These are phyloP conservation scores for Eurypyga helias DNA, from an alignment of 2,113 vertebrate species.

Conservation along the genomic window DNA sequence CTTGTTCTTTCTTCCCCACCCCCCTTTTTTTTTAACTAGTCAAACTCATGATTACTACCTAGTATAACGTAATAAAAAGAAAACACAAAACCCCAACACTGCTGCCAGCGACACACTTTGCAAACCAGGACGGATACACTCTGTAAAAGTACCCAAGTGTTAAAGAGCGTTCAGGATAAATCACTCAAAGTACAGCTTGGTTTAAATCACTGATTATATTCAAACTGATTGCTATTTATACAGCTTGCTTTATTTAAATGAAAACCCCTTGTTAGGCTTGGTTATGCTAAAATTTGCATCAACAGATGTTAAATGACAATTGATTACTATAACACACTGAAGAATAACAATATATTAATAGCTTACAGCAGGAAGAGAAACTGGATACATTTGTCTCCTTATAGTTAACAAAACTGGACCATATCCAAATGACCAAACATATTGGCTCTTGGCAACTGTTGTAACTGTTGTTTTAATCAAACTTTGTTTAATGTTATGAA, in stretches of 20 bases:
- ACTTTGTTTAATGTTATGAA: not conserved
- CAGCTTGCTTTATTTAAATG: not conserved
- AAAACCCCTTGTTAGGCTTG: not conserved
- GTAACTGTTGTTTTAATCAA: not conserved
- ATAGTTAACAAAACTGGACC: not conserved
- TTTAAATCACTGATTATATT: not conserved
- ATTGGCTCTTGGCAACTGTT: not conserved
- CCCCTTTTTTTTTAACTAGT: not conserved
- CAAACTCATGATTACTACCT: not conserved
- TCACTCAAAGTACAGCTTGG: not conserved
- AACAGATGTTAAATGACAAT: not conserved
- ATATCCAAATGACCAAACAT: not conserved
- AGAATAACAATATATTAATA: not conserved
- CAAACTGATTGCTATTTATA: not conserved
- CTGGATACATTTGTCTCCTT: not conserved
- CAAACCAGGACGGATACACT: not conserved
- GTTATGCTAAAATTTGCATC: not conserved
- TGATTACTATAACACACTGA: not conserved
- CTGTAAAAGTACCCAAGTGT: not conserved
- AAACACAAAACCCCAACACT: not conserved
- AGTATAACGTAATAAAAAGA: rapidly evolving
- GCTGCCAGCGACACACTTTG: not conserved
- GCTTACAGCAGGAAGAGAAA: not conserved
- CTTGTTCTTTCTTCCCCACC: rapidly evolving
- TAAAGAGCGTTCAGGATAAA: not conserved